phyloP scores from a whole-genome alignment of 1,140 invertebrate genomes.

The Idris sp. region DNA sequence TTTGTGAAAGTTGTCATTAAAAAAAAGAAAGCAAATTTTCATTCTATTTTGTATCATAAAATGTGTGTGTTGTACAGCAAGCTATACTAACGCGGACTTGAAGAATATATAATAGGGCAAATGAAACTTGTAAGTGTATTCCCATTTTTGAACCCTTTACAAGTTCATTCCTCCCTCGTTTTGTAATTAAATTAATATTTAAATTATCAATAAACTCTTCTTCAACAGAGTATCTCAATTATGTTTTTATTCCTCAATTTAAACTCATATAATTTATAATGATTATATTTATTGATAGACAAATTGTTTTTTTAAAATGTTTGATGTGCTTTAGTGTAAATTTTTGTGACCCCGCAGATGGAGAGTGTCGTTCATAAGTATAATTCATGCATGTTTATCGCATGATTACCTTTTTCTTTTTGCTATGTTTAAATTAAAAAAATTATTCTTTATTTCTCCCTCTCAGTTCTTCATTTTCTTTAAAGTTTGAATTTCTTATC shows the following conservation, averaged over 20 bases:
- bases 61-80: conserved; percentile 75
- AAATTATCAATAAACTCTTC: conserved; percentile 35
- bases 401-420: conserved; percentile 20
- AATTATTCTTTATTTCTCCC: too few relatives aligned
- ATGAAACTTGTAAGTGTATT: conserved; percentile 76
- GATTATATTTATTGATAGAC: too few relatives aligned
- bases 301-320: conserved; percentile 15
- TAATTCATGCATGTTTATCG: conserved; percentile 29
- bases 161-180: conserved; percentile 48
- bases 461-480: too few relatives aligned
- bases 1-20: conserved; percentile 11
- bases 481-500: too few relatives aligned
- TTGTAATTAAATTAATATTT: conserved; percentile 25
- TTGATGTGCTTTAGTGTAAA: conserved; percentile 23
- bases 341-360: too few relatives aligned
- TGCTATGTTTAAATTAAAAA: conserved; percentile 4
- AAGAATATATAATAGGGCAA: conserved; percentile 72
- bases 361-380: conserved; percentile 41
- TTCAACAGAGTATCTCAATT: conserved; percentile 39
- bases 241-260: conserved; percentile 24
- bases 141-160: conserved; percentile 59
- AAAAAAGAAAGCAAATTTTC: background rate
- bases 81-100: conserved; percentile 74
- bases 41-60: conserved; percentile 33
- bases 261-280: too few relatives aligned